A percentile compares a stretch with the other conserved stretches of the same genome.
phyloP scores from a whole-genome alignment of 2,797 vertebrate genomes.

The Rallus crepitans region DNA sequence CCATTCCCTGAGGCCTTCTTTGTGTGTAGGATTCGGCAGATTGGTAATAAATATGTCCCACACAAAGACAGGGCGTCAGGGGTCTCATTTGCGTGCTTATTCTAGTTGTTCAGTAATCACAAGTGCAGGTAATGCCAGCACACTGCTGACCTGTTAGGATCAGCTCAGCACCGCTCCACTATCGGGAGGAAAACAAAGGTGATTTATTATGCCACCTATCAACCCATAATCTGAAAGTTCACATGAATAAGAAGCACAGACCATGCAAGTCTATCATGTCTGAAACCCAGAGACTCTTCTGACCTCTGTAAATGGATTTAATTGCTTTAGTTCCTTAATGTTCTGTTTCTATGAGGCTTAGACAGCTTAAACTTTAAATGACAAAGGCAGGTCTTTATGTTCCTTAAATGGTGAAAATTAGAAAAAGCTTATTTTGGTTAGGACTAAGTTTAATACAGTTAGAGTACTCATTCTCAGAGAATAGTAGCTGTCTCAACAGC shows the following conservation, averaged over 20 bases:
- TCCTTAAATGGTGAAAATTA: slow-evolving; percentile 69
- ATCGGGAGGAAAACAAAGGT: slow-evolving; percentile 30
- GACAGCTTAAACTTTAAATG: slow-evolving; percentile 63
- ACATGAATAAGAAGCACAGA: neutral
- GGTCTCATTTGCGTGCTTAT: slow-evolving; percentile 26
- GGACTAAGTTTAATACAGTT: slow-evolving; percentile 54
- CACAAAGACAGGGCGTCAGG: slow-evolving; percentile 23
- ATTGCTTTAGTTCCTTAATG: slow-evolving; percentile 33
- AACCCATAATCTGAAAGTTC: slow-evolving; percentile 37
- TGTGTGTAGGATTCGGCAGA: slow-evolving; percentile 45
- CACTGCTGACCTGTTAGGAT: slow-evolving; percentile 7
- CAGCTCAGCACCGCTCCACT: neutral
- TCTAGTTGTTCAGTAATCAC: slow-evolving; percentile 48
- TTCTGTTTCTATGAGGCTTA: slow-evolving; percentile 67
- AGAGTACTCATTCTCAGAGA: neutral
- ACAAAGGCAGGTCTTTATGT: slow-evolving; percentile 67
- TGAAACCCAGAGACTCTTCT: slow-evolving; percentile 34
- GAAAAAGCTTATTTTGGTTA: slow-evolving; percentile 72
- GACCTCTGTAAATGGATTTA: slow-evolving; percentile 70
- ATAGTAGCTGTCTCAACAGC: slow-evolving; percentile 54
- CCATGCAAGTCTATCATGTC: neutral
- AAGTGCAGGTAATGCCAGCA: slow-evolving; percentile 1
- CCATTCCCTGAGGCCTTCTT: slow-evolving; percentile 38
- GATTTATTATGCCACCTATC: slow-evolving; percentile 7
- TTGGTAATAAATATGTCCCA: slow-evolving; percentile 62